Evolutionary conservation across 2,113 vertebrate species (phyloP).

Genomic region (Xiphias gladius): DNA sequence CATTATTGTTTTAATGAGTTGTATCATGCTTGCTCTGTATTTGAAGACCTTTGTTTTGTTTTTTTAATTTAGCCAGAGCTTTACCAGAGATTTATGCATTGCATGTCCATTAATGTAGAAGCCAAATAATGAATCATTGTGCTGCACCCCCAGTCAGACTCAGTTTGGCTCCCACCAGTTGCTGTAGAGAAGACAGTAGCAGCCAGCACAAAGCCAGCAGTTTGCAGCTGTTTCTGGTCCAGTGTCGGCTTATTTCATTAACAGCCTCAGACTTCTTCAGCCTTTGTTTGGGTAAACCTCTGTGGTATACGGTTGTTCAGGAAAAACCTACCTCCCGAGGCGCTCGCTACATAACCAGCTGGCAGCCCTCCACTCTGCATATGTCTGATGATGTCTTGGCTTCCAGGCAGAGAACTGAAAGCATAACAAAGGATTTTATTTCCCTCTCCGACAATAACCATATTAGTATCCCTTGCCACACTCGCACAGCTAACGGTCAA

Average conservation of each 20-base stretch:
- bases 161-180: constrained; percentile 7
- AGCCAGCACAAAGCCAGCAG: constrained; percentile 1
- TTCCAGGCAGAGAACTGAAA: constrained; percentile 43
- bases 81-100: constrained; percentile 35
- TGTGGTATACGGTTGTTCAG: constrained; percentile 23
- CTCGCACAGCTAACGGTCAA: background rate
- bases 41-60: background rate
- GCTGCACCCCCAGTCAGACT: constrained; percentile 29
- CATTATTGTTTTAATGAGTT: background rate
- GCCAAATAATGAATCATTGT: constrained; percentile 39
- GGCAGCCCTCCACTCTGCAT: constrained; percentile 32
- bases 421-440: constrained; percentile 71
- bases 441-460: constrained; percentile 42
- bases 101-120: constrained; percentile 14
- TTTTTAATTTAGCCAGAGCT: constrained; percentile 20
- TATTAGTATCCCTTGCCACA: constrained; percentile 41
- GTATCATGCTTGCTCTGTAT: background rate
- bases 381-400: constrained; percentile 37
- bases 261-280: constrained; percentile 20
- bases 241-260: constrained; percentile 10
- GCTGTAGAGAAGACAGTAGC: background rate
- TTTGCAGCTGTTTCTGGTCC: constrained; percentile 29
- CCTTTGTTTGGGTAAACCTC: constrained; percentile 51
- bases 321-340: constrained; percentile 35
- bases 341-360: constrained; percentile 51